These are phyloP conservation scores for Melanotaenia trifasciata DNA, from an alignment of 2,797 vertebrate genomes.

Conservation along the genomic window DNA sequence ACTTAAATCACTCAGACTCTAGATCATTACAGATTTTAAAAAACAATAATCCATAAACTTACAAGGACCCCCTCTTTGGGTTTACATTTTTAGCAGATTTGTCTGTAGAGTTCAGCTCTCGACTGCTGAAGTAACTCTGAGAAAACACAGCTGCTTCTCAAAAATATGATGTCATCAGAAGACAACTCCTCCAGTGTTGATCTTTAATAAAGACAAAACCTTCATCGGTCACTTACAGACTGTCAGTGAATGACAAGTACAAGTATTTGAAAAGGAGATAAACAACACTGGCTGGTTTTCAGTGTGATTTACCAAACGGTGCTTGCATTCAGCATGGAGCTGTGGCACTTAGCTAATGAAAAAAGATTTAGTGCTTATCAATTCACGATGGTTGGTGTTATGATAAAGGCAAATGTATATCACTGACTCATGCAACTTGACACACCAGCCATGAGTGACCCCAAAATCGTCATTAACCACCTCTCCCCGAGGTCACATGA, in stretches of 20 bases:
- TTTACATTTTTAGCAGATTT: constrained; percentile 62
- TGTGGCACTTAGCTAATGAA: constrained; percentile 32
- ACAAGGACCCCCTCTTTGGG: constrained; percentile 33
- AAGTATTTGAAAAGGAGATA: constrained; percentile 43
- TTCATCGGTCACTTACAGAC: constrained; percentile 64
- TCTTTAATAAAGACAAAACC: constrained; percentile 78
- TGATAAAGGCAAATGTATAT: constrained; percentile 70
- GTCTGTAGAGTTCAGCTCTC: constrained; percentile 51
- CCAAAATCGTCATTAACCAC: constrained; percentile 70
- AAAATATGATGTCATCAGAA: constrained; percentile 79
- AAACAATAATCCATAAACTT: constrained; percentile 16
- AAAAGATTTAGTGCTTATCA: constrained; percentile 58
- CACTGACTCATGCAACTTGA: constrained; percentile 79
- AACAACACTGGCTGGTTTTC: constrained; percentile 39
- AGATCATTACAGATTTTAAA: constrained; percentile 6
- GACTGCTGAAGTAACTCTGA: constrained; percentile 78
- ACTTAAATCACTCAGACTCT: neutral
- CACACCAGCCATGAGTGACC: constrained; percentile 69
- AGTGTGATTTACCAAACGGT: neutral
- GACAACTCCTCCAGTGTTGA: constrained; percentile 74
- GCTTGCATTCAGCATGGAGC: neutral
- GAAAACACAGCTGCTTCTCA: constrained; percentile 81
- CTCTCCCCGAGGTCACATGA: constrained; percentile 75
- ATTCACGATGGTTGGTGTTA: constrained; percentile 65
- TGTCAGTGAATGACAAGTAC: constrained; percentile 39